Percentiles rank a stretch among this genome's conserved stretches.
phyloP scores from a whole-genome alignment of 2,888 invertebrate genomes.

The Cartodere bifasciata region DNA sequence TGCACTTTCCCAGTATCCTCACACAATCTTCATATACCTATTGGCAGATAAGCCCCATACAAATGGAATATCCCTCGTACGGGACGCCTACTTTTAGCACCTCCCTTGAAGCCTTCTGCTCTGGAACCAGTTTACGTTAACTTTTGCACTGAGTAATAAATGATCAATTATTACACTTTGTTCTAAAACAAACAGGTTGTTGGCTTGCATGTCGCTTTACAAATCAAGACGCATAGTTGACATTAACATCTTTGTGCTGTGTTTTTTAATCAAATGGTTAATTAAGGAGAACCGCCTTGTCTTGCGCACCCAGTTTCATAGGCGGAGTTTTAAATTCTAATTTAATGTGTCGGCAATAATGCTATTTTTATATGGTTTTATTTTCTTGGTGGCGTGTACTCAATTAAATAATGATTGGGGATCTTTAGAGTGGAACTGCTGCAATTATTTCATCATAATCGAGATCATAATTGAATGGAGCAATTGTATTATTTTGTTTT shows the following conservation, averaged over 20 bases:
- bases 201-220: conserved; percentile 18
- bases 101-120: conserved; percentile 17
- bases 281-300: conserved; percentile 20
- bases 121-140: conserved; percentile 23
- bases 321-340: conserved; percentile 24
- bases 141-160: too few relatives aligned
- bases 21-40: conserved; percentile 10
- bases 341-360: too few relatives aligned
- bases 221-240: conserved; percentile 25
- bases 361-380: too few relatives aligned
- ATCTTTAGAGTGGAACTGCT: too few relatives aligned
- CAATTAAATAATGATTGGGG: too few relatives aligned
- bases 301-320: conserved; percentile 24
- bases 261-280: conserved; percentile 15
- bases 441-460: too few relatives aligned
- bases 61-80: conserved; percentile 27
- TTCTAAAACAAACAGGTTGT: conserved; percentile 30
- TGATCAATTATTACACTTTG: conserved; percentile 28
- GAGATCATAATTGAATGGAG: too few relatives aligned
- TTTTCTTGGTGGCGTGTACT: too few relatives aligned
- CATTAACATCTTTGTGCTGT: conserved; percentile 22
- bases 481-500: too few relatives aligned
- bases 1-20: conserved; percentile 13
- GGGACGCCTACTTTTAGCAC: conserved; percentile 27
- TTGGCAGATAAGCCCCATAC: conserved; percentile 24